These are phyloP conservation scores for Odontomachus brunneus DNA, from an alignment of 1,140 invertebrate species.

Conservation along the genomic window DNA sequence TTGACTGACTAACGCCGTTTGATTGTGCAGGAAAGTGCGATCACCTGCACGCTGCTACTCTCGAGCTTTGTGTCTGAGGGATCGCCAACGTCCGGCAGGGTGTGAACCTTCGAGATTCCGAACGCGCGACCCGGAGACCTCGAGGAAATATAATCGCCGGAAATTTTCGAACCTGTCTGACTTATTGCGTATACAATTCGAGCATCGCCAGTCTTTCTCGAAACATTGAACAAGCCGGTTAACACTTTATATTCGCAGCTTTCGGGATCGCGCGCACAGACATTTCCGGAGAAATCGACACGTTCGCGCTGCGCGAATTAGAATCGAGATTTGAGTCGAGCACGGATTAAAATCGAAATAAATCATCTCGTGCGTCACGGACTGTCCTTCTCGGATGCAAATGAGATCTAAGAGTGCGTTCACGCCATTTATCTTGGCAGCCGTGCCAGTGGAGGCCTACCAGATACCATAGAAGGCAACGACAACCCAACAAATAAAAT, in stretches of 20 bases:
- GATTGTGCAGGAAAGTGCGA: constrained; percentile 44
- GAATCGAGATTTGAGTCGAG: constrained; percentile 43
- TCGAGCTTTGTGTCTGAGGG: background rate
- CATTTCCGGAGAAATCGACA: background rate
- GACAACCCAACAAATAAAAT: constrained; percentile 67
- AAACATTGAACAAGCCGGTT: no score
- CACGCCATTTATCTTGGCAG: constrained; percentile 69
- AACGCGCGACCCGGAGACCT: background rate
- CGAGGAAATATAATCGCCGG: background rate
- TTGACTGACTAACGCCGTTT: background rate
- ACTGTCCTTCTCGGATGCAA: constrained; percentile 65
- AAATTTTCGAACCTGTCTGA: background rate
- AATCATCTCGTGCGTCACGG: constrained; percentile 60
- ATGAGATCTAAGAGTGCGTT: constrained; percentile 67
- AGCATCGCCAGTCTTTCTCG: no score
- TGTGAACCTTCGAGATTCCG: background rate
- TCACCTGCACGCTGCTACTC: constrained; percentile 4
- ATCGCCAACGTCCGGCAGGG: background rate
- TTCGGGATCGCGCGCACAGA: background rate
- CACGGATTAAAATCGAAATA: constrained; percentile 67
- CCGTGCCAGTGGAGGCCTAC: constrained; percentile 38
- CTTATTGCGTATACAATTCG: background rate
- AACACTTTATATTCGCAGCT: no score
- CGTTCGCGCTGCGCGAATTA: constrained; percentile 40
- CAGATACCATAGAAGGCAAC: constrained; percentile 45